Base-by-base conservation (phyloP, 2,797 vertebrate genomes). In the Loris lydekkerianus region DNA sequence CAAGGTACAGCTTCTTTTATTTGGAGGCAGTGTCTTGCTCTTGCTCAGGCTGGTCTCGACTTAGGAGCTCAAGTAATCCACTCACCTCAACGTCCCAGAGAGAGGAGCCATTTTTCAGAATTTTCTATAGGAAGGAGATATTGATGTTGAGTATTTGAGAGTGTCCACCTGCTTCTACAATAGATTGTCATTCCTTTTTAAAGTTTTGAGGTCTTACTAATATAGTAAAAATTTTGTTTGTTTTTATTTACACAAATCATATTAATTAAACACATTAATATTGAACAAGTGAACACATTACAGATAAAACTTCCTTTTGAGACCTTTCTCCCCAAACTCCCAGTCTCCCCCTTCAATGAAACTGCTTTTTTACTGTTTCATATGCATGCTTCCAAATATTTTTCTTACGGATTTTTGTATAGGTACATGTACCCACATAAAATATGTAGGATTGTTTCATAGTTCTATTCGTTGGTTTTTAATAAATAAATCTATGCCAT, bases 291-390 rank as follows among this genome's bases (percentile, higher is more conserved):
- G 14, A 87, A 87, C n/a, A 88, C 10, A 72, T 60, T 85, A 70
- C 23, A 61, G 15, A 73, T 85, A 31, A 37, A 93, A 67, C 10
- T 93, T 84, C 21, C 56, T 95, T 87, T 81, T 76, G 53, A 88
- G 89, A 84, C 11, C 25, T 25, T 83, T n/a, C 6, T 2, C 17
- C 56, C n/a, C 14, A 53, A 65, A 63, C 65, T 27, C 78, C 27
- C 29, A 89, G 20, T 60, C 29, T 88, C 15, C 43, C 5, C 10
- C 34, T n/a, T 49, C 10, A 72, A 40, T 76, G n/a, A 58, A 87
- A 29, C 29, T n/a, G 49, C 18, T 75, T 76, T 63, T 92, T 94
- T 87, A 92, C 49, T 31, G 31, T 96, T 84, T 84, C 65, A 63
- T 70, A 76, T 58, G n/a, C 18, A 76, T 67, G 20, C 14, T 91